Evolutionary conservation across 2,113 vertebrate species (phyloP).

Genomic region (Odontesthes bonariensis): DNA sequence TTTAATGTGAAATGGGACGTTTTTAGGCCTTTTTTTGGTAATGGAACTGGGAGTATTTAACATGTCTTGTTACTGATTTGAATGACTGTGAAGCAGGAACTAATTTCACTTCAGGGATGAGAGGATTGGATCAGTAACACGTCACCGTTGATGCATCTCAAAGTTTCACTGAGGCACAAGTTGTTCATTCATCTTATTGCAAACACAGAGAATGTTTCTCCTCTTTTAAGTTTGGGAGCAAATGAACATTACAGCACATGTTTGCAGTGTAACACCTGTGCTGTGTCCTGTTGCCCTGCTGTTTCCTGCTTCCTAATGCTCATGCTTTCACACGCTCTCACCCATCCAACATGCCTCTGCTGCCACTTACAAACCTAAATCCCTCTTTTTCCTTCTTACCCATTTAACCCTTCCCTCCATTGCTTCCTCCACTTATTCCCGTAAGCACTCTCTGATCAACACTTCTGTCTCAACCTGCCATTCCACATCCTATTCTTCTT

Average conservation of each 20-base stretch:
- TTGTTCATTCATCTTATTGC: not conserved
- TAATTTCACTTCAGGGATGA: not conserved
- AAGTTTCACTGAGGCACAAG: not conserved
- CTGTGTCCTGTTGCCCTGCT: conserved; percentile 43
- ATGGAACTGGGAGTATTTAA: not conserved
- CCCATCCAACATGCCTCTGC: conserved; percentile 15
- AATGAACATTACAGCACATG: conserved; percentile 26
- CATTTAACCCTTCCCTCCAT: not conserved
- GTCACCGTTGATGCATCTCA: conserved; percentile 6
- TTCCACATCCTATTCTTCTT: not conserved
- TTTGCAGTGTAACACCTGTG: conserved; percentile 17
- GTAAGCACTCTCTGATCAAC: not conserved
- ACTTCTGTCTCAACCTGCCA: conserved; percentile 2
- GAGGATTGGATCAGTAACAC: not conserved
- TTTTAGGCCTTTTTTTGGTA: not conserved
- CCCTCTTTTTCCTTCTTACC: conserved; percentile 13
- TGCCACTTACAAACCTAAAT: conserved; percentile 28
- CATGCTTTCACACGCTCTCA: conserved; percentile 57
- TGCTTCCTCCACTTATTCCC: not conserved
- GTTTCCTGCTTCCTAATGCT: conserved; percentile 65
- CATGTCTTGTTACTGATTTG: conserved; percentile 7
- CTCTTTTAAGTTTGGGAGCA: conserved; percentile 38
- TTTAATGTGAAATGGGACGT: not conserved
- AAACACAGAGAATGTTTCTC: not conserved
- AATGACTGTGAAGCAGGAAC: conserved; percentile 2